These are phyloP conservation scores for Drosophila albomicans DNA, from an alignment of 1,140 invertebrate species.

Conservation along the genomic window DNA sequence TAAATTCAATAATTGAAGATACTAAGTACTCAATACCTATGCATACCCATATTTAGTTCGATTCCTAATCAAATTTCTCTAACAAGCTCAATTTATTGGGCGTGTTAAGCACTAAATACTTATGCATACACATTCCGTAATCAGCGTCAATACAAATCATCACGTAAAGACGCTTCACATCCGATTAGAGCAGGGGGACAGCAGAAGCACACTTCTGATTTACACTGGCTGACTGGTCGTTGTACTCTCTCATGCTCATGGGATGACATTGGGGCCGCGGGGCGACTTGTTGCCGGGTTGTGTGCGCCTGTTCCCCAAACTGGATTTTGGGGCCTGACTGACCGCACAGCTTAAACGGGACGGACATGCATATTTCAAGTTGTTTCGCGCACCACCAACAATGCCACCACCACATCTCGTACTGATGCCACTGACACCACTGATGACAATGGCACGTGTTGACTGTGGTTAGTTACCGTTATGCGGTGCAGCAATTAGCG, in stretches of 20 bases:
- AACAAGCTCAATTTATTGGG: neutral
- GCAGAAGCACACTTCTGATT: conserved; percentile 41
- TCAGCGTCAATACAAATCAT: conserved; percentile 18
- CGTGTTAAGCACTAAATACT: neutral
- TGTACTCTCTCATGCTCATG: conserved; percentile 2
- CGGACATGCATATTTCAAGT: conserved; percentile 57
- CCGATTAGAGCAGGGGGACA: conserved; percentile 1
- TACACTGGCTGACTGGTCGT: conserved; percentile 38
- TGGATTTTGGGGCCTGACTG: conserved; percentile 85
- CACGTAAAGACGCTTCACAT: neutral
- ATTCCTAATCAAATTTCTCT: too few relatives aligned
- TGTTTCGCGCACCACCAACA: conserved; percentile 22
- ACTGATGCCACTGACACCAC: conserved; percentile 1
- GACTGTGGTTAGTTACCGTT: conserved; percentile 70
- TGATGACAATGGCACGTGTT: conserved; percentile 32
- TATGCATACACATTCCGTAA: neutral
- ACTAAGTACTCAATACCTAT: too few relatives aligned
- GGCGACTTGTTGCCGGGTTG: conserved; percentile 57
- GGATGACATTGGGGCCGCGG: conserved; percentile 41
- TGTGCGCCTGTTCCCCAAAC: conserved; percentile 83
- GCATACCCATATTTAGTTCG: too few relatives aligned
- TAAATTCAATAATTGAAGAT: too few relatives aligned
- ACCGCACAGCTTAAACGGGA: conserved; percentile 79
- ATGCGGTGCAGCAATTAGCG: conserved; percentile 60
- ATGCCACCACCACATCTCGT: neutral